Evolutionary conservation across 2,888 invertebrate genomes (phyloP).

Genomic region (Anaspis maculata): DNA sequence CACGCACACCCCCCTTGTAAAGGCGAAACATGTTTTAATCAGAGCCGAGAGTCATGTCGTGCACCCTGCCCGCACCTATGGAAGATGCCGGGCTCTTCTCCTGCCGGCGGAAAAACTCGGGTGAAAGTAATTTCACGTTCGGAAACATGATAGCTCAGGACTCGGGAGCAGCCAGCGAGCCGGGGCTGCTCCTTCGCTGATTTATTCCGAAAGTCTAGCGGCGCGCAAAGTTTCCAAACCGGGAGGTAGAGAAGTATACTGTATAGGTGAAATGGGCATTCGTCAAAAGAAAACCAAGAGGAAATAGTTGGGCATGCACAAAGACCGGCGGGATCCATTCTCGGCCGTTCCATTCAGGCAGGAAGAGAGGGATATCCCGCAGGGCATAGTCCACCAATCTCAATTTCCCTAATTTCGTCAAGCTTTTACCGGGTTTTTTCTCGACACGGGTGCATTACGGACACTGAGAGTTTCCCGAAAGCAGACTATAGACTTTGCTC

Average conservation of each 20-base stretch:
- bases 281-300: neutral
- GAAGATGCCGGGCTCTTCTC: too few relatives aligned
- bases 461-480: neutral
- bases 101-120: too few relatives aligned
- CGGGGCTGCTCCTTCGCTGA: neutral
- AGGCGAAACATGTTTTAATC: neutral
- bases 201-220: neutral
- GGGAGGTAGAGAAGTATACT: too few relatives aligned
- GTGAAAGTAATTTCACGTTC: too few relatives aligned
- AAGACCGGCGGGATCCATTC: slow-evolving; percentile 24
- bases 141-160: too few relatives aligned
- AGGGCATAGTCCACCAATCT: slow-evolving; percentile 28
- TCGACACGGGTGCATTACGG: slow-evolving; percentile 1
- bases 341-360: slow-evolving; percentile 19
- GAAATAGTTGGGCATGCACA: slow-evolving; percentile 19
- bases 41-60: too few relatives aligned
- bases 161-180: too few relatives aligned
- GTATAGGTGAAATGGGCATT: too few relatives aligned
- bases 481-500: too few relatives aligned
- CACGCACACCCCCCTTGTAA: neutral
- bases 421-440: slow-evolving; percentile 18
- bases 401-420: slow-evolving; percentile 29
- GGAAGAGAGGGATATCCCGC: slow-evolving; percentile 18
- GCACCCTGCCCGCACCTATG: too few relatives aligned
- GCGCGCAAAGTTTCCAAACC: too few relatives aligned